Percentiles rank a stretch among this genome's conserved stretches.
Evolutionary conservation across 2,113 vertebrate species (phyloP).

Genomic region (Cryptomyrus ogoouensis): DNA sequence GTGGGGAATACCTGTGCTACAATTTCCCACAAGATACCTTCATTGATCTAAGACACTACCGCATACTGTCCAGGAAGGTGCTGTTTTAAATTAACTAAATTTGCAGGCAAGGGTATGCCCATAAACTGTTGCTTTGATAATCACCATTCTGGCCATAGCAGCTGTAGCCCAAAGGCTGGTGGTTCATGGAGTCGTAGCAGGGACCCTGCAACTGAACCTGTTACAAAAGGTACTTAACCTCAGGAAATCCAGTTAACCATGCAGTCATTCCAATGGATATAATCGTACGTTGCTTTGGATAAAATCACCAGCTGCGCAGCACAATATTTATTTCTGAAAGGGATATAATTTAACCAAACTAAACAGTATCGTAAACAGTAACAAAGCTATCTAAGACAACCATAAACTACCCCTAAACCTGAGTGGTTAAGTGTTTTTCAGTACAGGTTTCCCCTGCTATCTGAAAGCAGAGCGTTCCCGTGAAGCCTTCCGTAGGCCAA

Average conservation of each 20-base stretch:
- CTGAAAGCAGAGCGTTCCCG: neutral
- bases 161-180: neutral
- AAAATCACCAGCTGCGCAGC: neutral
- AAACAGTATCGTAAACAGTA: neutral
- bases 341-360: no score
- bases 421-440: neutral
- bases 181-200: neutral
- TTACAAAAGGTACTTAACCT: neutral
- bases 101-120: no score
- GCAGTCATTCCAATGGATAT: neutral
- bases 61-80: no score
- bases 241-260: no score
- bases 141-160: neutral
- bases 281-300: neutral
- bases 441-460: neutral
- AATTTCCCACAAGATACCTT: no score
- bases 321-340: neutral
- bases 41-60: no score
- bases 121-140: no score
- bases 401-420: neutral
- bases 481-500: neutral
- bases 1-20: no score
- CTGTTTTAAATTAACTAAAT: no score
- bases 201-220: neutral
- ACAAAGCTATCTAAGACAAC: neutral